A percentile compares a stretch with the other conserved stretches of the same genome.
These are phyloP conservation scores for Drosophila prolongata DNA, from an alignment of 2,888 invertebrate genomes.

Conservation along the genomic window DNA sequence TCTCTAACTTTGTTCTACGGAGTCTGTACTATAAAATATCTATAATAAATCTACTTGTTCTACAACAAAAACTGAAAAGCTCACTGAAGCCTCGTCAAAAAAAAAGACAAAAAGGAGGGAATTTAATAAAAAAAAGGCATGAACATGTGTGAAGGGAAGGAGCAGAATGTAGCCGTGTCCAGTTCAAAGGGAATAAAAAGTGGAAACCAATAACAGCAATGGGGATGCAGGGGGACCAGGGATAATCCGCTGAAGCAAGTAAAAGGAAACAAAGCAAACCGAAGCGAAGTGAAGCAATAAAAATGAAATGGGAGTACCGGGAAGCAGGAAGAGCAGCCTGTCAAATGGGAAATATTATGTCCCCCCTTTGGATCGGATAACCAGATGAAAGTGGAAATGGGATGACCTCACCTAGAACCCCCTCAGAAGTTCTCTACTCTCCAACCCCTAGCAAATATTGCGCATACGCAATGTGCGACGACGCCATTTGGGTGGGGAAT, in stretches of 20 bases:
- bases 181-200: slow-evolving; percentile 54
- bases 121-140: slow-evolving; percentile 34
- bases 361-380: slow-evolving; percentile 19
- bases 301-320: slow-evolving; percentile 38
- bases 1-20: background rate
- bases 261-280: slow-evolving; percentile 20
- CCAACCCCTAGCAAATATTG: slow-evolving; percentile 30
- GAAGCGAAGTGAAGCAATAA: slow-evolving; percentile 45
- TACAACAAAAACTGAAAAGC: slow-evolving; percentile 53
- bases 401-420: slow-evolving; percentile 27
- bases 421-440: background rate
- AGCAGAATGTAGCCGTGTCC: slow-evolving; percentile 38
- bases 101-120: slow-evolving; percentile 21
- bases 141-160: slow-evolving; percentile 12
- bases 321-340: slow-evolving; percentile 18
- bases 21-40: slow-evolving; percentile 32
- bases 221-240: slow-evolving; percentile 15
- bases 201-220: slow-evolving; percentile 35
- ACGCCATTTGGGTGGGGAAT: slow-evolving; percentile 46
- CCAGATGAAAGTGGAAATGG: slow-evolving; percentile 17
- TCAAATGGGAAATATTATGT: slow-evolving; percentile 44
- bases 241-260: slow-evolving; percentile 29
- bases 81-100: slow-evolving; percentile 49
- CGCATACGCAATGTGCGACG: slow-evolving; percentile 54
- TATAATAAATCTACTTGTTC: slow-evolving; percentile 68